phyloP scores from a whole-genome alignment of 2,113 vertebrate genomes.

The Ornithorhynchus anatinus region DNA sequence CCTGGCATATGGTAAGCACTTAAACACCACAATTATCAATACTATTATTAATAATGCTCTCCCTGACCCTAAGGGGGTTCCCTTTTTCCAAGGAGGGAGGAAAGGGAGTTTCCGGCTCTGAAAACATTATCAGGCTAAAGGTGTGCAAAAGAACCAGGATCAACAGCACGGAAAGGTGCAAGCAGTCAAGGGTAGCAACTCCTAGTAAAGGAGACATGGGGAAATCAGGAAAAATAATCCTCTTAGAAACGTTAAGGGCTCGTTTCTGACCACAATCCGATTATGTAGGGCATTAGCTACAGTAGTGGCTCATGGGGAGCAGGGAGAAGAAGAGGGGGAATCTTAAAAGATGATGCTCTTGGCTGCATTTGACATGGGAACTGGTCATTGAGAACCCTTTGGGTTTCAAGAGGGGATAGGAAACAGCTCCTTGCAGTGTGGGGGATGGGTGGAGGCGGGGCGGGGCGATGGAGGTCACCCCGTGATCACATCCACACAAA shows the following conservation, averaged over 20 bases:
- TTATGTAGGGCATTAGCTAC: neutral
- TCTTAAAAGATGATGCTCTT: constrained; percentile 8
- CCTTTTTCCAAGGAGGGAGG: neutral
- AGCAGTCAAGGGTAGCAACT: constrained; percentile 43
- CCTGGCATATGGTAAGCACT: neutral
- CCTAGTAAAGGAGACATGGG: constrained; percentile 28
- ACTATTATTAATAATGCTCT: too few species aligned
- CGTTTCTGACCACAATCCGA: constrained; percentile 32
- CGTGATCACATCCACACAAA: constrained; percentile 79
- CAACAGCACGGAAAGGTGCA: neutral
- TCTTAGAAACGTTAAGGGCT: constrained; percentile 68
- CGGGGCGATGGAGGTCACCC: constrained; percentile 64
- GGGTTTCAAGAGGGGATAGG: constrained; percentile 60
- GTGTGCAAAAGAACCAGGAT: constrained; percentile 16
- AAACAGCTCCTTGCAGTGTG: constrained; percentile 28
- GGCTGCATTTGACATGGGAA: neutral
- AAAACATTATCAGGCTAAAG: constrained; percentile 21
- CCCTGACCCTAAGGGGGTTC: too few species aligned
- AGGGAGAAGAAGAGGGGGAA: neutral
- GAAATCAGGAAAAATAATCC: constrained; percentile 54
- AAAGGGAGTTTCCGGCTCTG: neutral
- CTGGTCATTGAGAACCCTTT: constrained; percentile 48
- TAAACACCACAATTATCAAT: neutral
- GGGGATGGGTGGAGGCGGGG: constrained; percentile 40
- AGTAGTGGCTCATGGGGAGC: neutral